phyloP scores from a whole-genome alignment of 2,888 invertebrate species.

The Harpalus rufipes region DNA sequence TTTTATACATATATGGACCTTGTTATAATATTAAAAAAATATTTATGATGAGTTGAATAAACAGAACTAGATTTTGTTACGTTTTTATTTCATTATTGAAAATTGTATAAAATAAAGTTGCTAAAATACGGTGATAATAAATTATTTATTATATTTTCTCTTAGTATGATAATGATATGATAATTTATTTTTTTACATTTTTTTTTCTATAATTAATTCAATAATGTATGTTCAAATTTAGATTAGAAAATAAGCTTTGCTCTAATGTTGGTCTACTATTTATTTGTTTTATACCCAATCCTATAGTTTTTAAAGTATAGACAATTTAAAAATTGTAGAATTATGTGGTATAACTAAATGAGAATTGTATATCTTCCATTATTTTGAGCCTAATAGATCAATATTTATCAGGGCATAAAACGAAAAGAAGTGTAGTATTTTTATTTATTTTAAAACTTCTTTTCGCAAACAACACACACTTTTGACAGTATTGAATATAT shows the following conservation, averaged over 20 bases:
- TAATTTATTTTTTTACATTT: not conserved
- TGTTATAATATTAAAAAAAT: no score
- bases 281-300: not conserved
- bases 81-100: no score
- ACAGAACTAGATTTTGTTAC: no score
- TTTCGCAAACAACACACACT: not conserved
- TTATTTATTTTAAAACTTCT: not conserved
- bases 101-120: no score
- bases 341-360: not conserved
- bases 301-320: not conserved
- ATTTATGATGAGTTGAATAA: no score
- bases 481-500: not conserved
- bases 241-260: not conserved
- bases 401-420: not conserved
- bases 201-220: not conserved
- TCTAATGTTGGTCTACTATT: not conserved
- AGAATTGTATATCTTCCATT: not conserved
- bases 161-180: no score
- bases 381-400: conserved; percentile 6
- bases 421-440: not conserved
- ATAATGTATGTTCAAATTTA: not conserved
- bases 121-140: no score
- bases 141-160: no score
- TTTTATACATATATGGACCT: no score
- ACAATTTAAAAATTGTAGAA: not conserved